phyloP scores from a whole-genome alignment of 2,888 invertebrate genomes.

The Apotomis betuletana region DNA sequence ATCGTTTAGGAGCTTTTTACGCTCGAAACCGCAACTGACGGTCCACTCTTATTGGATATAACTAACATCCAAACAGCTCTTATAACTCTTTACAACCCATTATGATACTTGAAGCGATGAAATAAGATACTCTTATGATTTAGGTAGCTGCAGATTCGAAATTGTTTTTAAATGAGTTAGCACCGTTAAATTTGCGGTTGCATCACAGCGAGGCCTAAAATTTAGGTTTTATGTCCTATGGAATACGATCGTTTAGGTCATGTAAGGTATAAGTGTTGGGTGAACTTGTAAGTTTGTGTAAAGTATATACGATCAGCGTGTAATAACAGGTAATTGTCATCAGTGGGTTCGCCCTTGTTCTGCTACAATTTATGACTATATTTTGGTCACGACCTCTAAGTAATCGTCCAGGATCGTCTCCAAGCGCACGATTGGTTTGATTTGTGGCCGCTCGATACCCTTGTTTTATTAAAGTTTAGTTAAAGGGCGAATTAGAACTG shows the following conservation, averaged over 20 bases:
- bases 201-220: slow-evolving; percentile 39
- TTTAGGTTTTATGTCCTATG: background rate
- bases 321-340: slow-evolving; percentile 76
- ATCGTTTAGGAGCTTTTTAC: slow-evolving; percentile 58
- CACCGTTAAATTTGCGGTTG: slow-evolving; percentile 45
- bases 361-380: slow-evolving; percentile 71
- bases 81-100: slow-evolving; percentile 18
- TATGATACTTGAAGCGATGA: background rate
- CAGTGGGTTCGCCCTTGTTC: slow-evolving; percentile 63
- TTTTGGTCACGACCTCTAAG: slow-evolving; percentile 72
- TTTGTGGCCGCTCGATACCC: slow-evolving; percentile 50
- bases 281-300: slow-evolving; percentile 36
- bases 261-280: background rate
- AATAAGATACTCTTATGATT: slow-evolving; percentile 23
- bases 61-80: slow-evolving; percentile 30
- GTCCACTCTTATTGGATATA: slow-evolving; percentile 48
- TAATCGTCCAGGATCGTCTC: slow-evolving; percentile 66
- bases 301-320: slow-evolving; percentile 54
- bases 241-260: slow-evolving; percentile 9
- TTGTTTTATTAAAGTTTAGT: slow-evolving; percentile 41
- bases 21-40: slow-evolving; percentile 51
- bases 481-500: slow-evolving; percentile 39
- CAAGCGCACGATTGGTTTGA: slow-evolving; percentile 54
- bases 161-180: slow-evolving; percentile 41
- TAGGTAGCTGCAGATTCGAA: background rate